Base-by-base conservation (phyloP, 1,140 invertebrate species). In the Tigriopus japonicus region DNA sequence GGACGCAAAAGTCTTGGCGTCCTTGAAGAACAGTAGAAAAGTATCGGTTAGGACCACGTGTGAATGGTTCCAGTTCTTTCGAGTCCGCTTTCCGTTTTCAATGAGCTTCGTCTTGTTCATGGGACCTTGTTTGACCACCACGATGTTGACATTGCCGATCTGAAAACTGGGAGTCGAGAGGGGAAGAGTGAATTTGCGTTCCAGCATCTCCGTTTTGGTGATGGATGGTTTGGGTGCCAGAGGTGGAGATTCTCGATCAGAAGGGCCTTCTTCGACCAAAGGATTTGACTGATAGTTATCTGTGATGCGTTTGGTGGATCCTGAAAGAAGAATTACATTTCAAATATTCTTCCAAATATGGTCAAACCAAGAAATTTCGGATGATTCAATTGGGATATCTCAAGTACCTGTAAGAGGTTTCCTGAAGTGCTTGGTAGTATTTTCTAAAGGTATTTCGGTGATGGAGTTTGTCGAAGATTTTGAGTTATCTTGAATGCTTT, bases 41-140 rank as follows among this genome's bases (percentile, higher is more conserved):
- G 74, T 65, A 64, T 80, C 76, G 1, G 81, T 82, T 35, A 85
- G 73, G 19, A 82, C 76, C 65, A 80, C n/a, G 68, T 80, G 79
- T 55, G 76, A 78, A 55, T 76, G 72, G 1, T 73, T 73, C 81
- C 81, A 84, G 69, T 80, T 79, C 71, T 84, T 84, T 60, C 78
- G 73, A 19, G 80, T 71, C 68, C 81, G 80, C 70, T 83, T 83
- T 1, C 80, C 80, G 15, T 51, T 56, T 24, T 61, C 52, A 19
- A 60, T n/a, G 2, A 60, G 9, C 42, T 51, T 56, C n/a, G 59
- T 61, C 40, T 61, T 61, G 17, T 56, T 15, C n/a, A 61, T 14
- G 21, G 59, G 28, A 14, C 59, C 59, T 24, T 61, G 59, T 40
- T 61, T 61, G 24, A 61, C 24, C 19, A 61, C 59, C 15, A 41